Conservation (phyloP, 2,113 vertebrate species). For the Lagopus muta region DNA sequence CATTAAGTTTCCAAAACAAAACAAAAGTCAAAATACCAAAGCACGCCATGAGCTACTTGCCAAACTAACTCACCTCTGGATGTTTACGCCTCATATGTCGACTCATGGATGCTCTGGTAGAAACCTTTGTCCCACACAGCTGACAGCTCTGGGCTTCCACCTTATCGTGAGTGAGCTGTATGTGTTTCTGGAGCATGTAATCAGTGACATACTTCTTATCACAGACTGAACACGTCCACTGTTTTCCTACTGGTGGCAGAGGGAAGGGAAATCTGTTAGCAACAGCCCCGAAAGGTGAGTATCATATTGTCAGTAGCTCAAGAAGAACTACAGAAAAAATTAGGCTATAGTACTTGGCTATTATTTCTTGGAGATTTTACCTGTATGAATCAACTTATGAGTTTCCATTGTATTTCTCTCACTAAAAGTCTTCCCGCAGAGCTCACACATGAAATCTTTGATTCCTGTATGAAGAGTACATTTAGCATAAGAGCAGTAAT, state of each 20-base stretch:
- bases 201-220: conserved; percentile 98
- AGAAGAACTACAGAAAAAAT: not conserved
- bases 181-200: conserved; percentile 99
- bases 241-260: conserved; percentile 90
- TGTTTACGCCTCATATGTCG: conserved; percentile 96
- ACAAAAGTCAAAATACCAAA: not conserved
- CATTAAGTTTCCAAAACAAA: not conserved
- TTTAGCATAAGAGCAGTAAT: not conserved
- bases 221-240: conserved; percentile 92
- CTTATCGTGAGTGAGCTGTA: conserved; percentile 97
- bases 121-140: conserved; percentile 97
- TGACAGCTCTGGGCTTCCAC: conserved; percentile 98
- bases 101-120: conserved; percentile 97
- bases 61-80: conserved; percentile 85
- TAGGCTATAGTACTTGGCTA: not conserved
- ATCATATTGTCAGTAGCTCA: not conserved
- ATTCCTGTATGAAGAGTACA: conserved; percentile 82
- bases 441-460: conserved; percentile 98
- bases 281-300: not conserved
- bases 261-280: conserved; percentile 9
- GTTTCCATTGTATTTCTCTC: conserved; percentile 97
- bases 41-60: not conserved
- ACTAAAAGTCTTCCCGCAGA: conserved; percentile 97
- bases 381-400: conserved; percentile 98
- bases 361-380: conserved; percentile 66